Percentiles rank a stretch among this genome's conserved stretches.
Conservation (phyloP, 2,113 vertebrate genomes). For the Oreotrochilus melanogaster region DNA sequence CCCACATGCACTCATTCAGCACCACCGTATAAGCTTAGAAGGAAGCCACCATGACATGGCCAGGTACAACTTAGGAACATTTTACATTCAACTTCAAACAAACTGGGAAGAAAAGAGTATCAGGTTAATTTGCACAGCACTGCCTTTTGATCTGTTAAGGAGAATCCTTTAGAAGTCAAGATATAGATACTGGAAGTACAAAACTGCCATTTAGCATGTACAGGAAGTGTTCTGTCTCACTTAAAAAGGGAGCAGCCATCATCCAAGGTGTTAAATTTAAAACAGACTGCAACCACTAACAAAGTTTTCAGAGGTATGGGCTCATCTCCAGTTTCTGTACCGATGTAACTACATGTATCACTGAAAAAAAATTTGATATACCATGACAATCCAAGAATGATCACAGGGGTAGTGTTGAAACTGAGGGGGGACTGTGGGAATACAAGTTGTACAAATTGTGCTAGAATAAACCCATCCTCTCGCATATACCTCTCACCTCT, state of each 20-base stretch:
- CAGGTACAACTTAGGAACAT: not conserved
- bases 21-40: not conserved
- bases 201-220: not conserved
- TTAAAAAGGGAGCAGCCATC: not conserved
- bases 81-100: not conserved
- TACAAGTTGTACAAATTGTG: not conserved
- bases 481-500: not conserved
- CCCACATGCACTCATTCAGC: fast-evolving
- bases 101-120: not conserved
- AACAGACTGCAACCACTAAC: not conserved
- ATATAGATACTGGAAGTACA: not conserved
- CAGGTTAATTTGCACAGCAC: not conserved
- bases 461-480: not conserved
- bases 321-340: not conserved
- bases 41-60: not conserved
- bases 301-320: not conserved
- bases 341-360: not conserved
- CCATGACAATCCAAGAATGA: not conserved
- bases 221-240: not conserved
- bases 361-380: not conserved
- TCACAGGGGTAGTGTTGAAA: not conserved
- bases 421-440: not conserved
- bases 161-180: not conserved
- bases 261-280: not conserved
- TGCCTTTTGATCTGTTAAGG: not conserved